These are phyloP conservation scores for Brenthis ino DNA, from an alignment of 2,888 invertebrate species.

Conservation along the genomic window DNA sequence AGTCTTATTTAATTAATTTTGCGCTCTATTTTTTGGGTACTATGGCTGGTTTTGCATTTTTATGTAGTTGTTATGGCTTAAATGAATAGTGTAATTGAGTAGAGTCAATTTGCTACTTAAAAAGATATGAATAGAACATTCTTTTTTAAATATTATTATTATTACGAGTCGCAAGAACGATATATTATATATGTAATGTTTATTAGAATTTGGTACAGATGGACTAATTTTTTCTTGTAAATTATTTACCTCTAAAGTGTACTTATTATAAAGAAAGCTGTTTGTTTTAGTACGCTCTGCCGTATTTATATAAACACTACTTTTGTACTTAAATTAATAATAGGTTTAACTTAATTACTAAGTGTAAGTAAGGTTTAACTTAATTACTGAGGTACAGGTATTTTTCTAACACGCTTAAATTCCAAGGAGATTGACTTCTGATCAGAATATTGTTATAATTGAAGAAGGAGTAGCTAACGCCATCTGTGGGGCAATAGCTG, in stretches of 20 bases:
- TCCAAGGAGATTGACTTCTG: neutral
- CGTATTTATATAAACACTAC: too few species aligned
- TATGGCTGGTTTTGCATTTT: conserved; percentile 29
- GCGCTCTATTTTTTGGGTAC: conserved; percentile 28
- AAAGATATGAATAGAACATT: conserved; percentile 17
- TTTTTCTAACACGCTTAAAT: neutral
- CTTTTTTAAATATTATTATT: conserved; percentile 1
- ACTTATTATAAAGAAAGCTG: too few species aligned
- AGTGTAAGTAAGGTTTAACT: too few species aligned
- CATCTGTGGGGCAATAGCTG: conserved; percentile 60
- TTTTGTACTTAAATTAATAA: too few species aligned
- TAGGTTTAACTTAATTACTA: neutral
- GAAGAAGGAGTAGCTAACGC: conserved; percentile 32
- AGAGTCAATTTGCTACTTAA: conserved; percentile 27
- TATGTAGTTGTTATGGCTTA: conserved; percentile 3
- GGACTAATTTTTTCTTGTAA: too few species aligned
- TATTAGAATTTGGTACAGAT: too few species aligned
- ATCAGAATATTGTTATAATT: neutral
- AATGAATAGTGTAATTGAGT: conserved; percentile 32
- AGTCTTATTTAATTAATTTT: conserved; percentile 29
- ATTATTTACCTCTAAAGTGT: too few species aligned
- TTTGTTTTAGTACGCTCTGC: too few species aligned
- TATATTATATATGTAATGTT: neutral
- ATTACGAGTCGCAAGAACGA: neutral
- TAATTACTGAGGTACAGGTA: neutral